Evolutionary conservation across 2,888 invertebrate genomes (phyloP).

Genomic region (Exephanes ischioxanthus): DNA sequence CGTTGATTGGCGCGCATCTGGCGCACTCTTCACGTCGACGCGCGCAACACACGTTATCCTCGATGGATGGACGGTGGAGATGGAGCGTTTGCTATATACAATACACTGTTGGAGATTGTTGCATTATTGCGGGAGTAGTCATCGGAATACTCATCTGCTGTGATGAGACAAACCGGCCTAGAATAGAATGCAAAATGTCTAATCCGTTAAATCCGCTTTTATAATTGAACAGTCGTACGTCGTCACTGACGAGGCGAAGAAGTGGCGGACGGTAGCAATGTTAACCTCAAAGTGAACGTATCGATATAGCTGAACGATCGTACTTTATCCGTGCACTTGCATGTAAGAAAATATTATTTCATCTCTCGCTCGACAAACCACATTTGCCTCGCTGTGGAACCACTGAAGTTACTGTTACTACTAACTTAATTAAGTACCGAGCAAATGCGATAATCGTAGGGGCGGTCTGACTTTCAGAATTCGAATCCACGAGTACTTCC

Average conservation of each 20-base stretch:
- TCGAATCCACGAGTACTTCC: conserved; percentile 53
- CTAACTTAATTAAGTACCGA: not conserved
- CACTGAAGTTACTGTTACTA: not conserved
- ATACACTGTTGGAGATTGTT: conserved; percentile 34
- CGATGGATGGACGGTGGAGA: not conserved
- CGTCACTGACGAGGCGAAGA: conserved; percentile 48
- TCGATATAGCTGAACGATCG: conserved; percentile 32
- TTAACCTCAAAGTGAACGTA: conserved; percentile 62
- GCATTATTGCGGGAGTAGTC: conserved; percentile 64
- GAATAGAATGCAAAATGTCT: conserved; percentile 60
- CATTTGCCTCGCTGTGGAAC: not conserved
- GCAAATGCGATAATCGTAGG: conserved; percentile 3
- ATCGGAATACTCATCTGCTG: conserved; percentile 38
- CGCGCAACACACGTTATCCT: conserved; percentile 3
- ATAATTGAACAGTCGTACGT: conserved; percentile 60
- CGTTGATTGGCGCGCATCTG: conserved; percentile 29
- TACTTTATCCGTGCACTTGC: not conserved
- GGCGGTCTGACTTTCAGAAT: conserved; percentile 29
- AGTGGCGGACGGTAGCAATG: conserved; percentile 40
- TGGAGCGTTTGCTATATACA: conserved; percentile 34
- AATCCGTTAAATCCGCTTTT: conserved; percentile 52
- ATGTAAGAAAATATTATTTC: not conserved
- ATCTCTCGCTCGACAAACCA: not conserved
- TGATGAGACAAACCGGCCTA: conserved; percentile 51
- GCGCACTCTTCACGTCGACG: conserved; percentile 47